Evolutionary conservation across 2,888 invertebrate species (phyloP).

Genomic region (Morpho helenor): DNA sequence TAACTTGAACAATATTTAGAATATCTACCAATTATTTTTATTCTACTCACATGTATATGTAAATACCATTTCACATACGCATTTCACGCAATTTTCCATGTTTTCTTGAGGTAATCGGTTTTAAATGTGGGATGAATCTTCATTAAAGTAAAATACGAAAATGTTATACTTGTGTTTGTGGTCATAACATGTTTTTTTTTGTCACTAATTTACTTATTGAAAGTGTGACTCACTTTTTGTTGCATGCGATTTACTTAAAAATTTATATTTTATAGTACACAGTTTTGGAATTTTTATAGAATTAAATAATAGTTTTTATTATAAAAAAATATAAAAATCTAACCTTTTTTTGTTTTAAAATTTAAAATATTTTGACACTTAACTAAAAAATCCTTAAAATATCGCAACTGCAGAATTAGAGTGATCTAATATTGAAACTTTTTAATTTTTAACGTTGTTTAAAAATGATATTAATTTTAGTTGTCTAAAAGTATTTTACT

Average conservation of each 20-base stretch:
- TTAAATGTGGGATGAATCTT: neutral
- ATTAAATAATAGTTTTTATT: too few relatives aligned
- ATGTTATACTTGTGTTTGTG: slow-evolving; percentile 23
- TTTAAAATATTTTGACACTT: too few relatives aligned
- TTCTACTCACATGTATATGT: slow-evolving; percentile 20
- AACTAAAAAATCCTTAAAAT: too few relatives aligned
- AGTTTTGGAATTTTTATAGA: too few relatives aligned
- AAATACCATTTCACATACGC: slow-evolving; percentile 30
- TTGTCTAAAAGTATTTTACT: too few relatives aligned
- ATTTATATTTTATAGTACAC: too few relatives aligned
- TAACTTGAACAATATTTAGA: neutral
- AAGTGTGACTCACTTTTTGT: slow-evolving; percentile 30
- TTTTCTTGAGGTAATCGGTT: slow-evolving; percentile 1
- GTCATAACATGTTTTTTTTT: slow-evolving; percentile 42
- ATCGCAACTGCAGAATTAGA: too few relatives aligned
- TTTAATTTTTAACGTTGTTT: too few relatives aligned
- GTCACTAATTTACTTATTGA: slow-evolving; percentile 49
- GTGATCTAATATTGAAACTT: too few relatives aligned
- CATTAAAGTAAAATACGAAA: neutral
- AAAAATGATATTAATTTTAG: too few relatives aligned
- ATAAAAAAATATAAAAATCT: too few relatives aligned
- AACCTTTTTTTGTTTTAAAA: too few relatives aligned
- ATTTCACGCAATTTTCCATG: slow-evolving; percentile 51
- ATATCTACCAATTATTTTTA: neutral
- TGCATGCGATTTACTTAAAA: slow-evolving; percentile 20